Conservation (phyloP, 2,888 invertebrate genomes). For the Epinotia brunnichana region DNA sequence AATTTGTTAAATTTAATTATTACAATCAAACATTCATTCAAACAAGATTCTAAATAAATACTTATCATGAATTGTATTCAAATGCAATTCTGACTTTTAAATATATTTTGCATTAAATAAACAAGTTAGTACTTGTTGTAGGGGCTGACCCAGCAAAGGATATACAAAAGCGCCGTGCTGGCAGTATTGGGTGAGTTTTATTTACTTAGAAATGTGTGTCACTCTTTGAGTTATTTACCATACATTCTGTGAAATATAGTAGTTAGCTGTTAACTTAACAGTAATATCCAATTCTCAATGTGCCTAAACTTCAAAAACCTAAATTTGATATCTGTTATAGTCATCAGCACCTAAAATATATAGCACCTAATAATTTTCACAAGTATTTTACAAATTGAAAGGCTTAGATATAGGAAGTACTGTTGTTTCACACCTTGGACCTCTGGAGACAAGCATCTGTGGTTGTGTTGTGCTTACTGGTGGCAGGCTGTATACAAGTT, state of each 20-base stretch:
- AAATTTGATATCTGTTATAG: neutral
- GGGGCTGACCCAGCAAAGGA: constrained; percentile 92
- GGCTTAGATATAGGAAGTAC: neutral
- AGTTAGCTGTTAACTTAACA: constrained; percentile 5
- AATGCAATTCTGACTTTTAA: neutral
- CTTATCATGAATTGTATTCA: neutral
- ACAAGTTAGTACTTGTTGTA: constrained; percentile 66
- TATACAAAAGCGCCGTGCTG: constrained; percentile 90
- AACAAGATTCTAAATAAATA: neutral
- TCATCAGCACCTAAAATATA: neutral
- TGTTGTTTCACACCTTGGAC: neutral
- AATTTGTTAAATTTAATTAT: neutral
- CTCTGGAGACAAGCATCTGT: neutral
- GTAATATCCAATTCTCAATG: neutral
- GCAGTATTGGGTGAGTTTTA: constrained; percentile 89
- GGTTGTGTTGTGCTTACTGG: neutral
- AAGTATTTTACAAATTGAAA: neutral
- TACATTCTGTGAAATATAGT: neutral
- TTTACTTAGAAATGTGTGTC: constrained; percentile 32
- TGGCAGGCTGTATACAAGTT: too few relatives aligned
- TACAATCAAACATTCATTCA: neutral
- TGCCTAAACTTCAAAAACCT: neutral
- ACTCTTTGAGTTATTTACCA: constrained; percentile 1
- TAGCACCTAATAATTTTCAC: neutral
- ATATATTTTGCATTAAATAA: constrained; percentile 27